Evolutionary conservation across 2,888 invertebrate species (phyloP), one percentile per base, ranked within the genome.

Genomic region (Eucera pruinosa): DNA sequence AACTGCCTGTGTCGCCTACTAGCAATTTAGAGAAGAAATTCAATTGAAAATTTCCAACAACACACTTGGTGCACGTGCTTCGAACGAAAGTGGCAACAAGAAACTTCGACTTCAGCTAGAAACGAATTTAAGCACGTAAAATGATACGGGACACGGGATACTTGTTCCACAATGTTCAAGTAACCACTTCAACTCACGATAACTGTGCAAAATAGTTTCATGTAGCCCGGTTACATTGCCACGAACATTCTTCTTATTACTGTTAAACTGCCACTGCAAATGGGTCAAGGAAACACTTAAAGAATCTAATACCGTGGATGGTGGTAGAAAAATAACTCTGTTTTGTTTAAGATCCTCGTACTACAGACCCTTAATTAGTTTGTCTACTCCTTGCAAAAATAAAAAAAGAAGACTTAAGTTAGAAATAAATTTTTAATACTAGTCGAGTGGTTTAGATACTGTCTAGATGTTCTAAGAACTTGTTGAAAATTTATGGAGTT

Each of bases 171-270:
- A 15, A 60, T n/a, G 48, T 30, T 33, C 30, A 30, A 68, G 41
- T 6, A 68, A 50, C 68, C 48, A 33, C 52, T 39, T 13, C 5
- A 13, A 18, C 4, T 2, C 0, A 20, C 39, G 60, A 50, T 60
- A 68, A 68, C 60, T 60, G 50, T 43, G n/a, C 50, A 33, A 60
- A 68, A 60, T 60, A 68, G 68, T 68, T 60, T 43, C 68, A 15
- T 41, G 50, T 47, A 23, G 48, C 48, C 48, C 41, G 18, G 18
- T 13, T 50, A 15, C 60, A 60, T 23, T 25, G 18, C 57, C 30
- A 18, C 41, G 41, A 60, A 41, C 41, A 41, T 60, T 27, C 48
- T 27, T 67, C 58, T 27, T 43, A 11, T 9, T 2, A 4, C 68
- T 60, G 68, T 52, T 68, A 50, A 68, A 60, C 60, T 48, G 36